Evolutionary conservation across 2,888 invertebrate species (phyloP), one percentile per base, ranked within the genome.

Genomic region (Hoplodrina ambigua): DNA sequence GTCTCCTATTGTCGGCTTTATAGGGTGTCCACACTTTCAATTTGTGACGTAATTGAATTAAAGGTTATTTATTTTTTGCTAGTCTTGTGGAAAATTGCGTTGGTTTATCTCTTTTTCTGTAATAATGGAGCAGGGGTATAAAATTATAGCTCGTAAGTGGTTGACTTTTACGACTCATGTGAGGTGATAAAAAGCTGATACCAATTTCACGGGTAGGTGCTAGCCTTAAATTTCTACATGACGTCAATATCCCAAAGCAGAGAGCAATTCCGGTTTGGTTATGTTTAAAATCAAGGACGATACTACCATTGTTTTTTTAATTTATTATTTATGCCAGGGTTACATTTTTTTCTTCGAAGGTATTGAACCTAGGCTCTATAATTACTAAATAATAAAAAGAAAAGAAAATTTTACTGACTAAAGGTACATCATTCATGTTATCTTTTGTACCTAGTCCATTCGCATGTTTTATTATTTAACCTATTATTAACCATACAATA

Each of bases 1-100:
- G 82, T 76, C 67, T 79, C 62, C 78, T 78, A 86, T 83, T 86
- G 86, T 84, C 75, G 72, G 72, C 57, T 79, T 80, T 72, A 58
- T 61, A 72, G 67, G 50, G 75, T 76, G 75, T 60, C 82, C 74
- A 85, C 70, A 62, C 57, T 69, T 69, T 72, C 57, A 41, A 69
- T 78, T 60, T 56, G 60, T 66, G 13, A 6, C 57, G 17, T 59
- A 72, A 72, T 77, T 58, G 20, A 61, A 62, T 72, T 70, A 70
- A 66, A 61, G 49, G 44, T 63, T 63, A 60, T 78, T 68, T 65
- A 64, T 64, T 60, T 70, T 68, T 66, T 30, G 46, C 55, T 69
- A 20, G 19, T 50, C 44, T 65, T 25, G 50, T 57, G 30, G 67
- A 69, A 62, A 72, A 73, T 77, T 70, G 53, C 57, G 13, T 54